Base-by-base conservation (phyloP, 2,113 vertebrate genomes). In the Gopherus evgoodei region DNA sequence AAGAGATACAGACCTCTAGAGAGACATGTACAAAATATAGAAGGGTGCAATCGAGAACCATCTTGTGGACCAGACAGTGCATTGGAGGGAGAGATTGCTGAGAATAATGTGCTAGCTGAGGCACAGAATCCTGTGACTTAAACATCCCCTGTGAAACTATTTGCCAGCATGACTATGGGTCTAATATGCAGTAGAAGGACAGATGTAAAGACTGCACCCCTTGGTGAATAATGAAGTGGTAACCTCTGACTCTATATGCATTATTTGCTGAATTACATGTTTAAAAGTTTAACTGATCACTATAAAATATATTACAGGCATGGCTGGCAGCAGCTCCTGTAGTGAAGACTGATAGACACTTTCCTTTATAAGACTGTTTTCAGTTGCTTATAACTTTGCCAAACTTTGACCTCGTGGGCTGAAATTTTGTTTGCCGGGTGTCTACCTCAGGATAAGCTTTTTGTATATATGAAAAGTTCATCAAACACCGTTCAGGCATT, bases 91-190 rank as follows among this genome's bases (percentile, higher is more conserved):
- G 21, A 44, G 42, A 44, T 86, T 94, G 65, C 21, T 76, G 82
- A 72, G 92, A 93, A 49, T 52, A 91, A 82, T 57, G 29, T 8
- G 25, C 25, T 35, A 27, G 76, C 8, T 54, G 53, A 65, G 53
- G 2, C 13, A 84, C 75, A 91, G 72, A 87, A 92, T 22, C 56
- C 72, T 24, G 50, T 19, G 62, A 47, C 95, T 93, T 96, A 93
- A 88, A 96, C 89, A 90, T 91, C 89, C 93, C 83, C 80, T 90
- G 72, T 87, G 96, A 96, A 80, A 85, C 95, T 96, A 95, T 83
- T 89, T 57, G 90, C 91, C 93, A 97, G 93, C 94, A 90, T 97
- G 94, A 97, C 96, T 96, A 89, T 94, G 96, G 96, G 94, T 97
- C 91, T 86, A 87, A 93, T 95, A 47, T 95, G 95, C 91, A 82